Conservation (phyloP, 1,140 invertebrate species). For the Leptoteleia sp. region DNA sequence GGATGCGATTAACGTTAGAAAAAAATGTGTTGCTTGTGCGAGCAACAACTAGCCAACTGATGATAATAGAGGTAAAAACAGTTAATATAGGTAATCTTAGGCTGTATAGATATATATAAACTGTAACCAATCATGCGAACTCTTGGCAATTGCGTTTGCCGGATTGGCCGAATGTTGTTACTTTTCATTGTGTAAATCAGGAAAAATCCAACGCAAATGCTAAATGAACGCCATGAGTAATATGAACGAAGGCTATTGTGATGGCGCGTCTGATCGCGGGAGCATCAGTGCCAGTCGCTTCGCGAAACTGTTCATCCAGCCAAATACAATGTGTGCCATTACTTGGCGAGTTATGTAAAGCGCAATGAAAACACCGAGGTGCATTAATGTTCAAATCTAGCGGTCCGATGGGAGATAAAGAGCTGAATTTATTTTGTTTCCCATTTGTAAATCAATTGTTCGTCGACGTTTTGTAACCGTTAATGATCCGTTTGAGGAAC, state of each 20-base stretch:
- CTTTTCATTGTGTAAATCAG: neutral
- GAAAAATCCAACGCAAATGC: neutral
- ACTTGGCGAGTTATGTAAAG: neutral
- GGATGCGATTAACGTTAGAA: neutral
- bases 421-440: constrained; percentile 19
- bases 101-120: neutral
- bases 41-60: constrained; percentile 4
- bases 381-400: constrained; percentile 7
- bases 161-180: constrained; percentile 7
- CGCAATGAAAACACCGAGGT: neutral
- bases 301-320: neutral
- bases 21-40: neutral
- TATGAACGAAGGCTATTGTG: constrained; percentile 15
- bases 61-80: constrained; percentile 8
- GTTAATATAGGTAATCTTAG: constrained; percentile 5
- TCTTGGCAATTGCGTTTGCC: neutral
- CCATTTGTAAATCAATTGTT: constrained; percentile 31
- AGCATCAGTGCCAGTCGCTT: neutral
- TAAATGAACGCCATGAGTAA: constrained; percentile 1
- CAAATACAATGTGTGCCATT: neutral
- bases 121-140: neutral
- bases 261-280: constrained; percentile 1
- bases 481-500: constrained; percentile 21
- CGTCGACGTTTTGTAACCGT: constrained; percentile 8
- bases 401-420: constrained; percentile 12